Evolutionary conservation across 92 coral and sea anemone species (phyloP), one percentile per base, ranked within the genome.

Genomic region (Zoanthus gigantus): DNA sequence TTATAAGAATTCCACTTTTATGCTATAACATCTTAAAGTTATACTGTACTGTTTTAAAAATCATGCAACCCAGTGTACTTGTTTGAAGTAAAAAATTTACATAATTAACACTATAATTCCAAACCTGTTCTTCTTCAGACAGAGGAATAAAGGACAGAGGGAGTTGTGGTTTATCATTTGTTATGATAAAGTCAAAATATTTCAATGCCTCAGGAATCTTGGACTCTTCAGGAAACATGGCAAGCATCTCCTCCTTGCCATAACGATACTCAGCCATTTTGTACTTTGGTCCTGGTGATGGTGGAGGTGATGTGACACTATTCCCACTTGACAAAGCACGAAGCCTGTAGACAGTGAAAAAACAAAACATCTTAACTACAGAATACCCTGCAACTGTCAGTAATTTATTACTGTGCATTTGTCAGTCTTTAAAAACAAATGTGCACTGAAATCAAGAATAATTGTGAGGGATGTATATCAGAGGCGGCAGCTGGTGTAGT

Each of bases 171-270:
- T 96, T 90, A 34, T 87, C 75, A 69, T 5, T 69, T 42, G 89
- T 92, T 15, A 93, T 74, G 85, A 96, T 88, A 46, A 93, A 95
- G 53, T 97, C 93, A 88, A 92, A 94, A 79, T 88, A 82, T 32
- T 90, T 95, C 81, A 92, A 75, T 45, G 90, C 96, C 18, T 85
- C 86, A 8, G 99, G 99, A 68, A 89, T 89, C 74, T 84, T 88
- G 11, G 93, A 74, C 13, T 95, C 91, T 81, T 94, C 95, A 72
- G 92, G 65, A 83, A 95, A 97, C 91, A 97, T 79, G 69, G 99
- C 99, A 42, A 97, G 81, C 99, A 97, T 97, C 89, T 97, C 99
- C 85, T 97, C 99, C 83, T 97, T 97, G 23, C 99, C 99, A 57
- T 97, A 97, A 28, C 99, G 92, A 85, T 87, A 93, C 74, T 97